phyloP scores from a whole-genome alignment of 2,113 vertebrate genomes.

The Lepus europaeus region DNA sequence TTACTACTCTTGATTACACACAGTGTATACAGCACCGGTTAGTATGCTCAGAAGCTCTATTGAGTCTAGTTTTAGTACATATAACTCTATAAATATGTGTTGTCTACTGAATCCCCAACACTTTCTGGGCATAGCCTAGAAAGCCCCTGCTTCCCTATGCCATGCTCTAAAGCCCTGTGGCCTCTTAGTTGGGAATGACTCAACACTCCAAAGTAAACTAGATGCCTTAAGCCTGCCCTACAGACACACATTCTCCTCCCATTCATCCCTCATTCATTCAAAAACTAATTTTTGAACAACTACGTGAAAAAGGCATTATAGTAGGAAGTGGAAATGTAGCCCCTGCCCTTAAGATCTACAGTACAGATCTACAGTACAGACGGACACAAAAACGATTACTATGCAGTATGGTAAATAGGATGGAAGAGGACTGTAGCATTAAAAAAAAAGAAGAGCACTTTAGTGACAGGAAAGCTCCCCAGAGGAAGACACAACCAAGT shows the following conservation, averaged over 20 bases:
- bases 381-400: background rate
- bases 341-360: background rate
- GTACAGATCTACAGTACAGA: background rate
- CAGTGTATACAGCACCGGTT: background rate
- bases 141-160: background rate
- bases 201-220: conserved; percentile 16
- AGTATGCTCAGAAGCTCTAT: background rate
- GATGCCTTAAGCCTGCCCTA: background rate
- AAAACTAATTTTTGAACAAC: conserved; percentile 37
- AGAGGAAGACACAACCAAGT: conserved; percentile 42
- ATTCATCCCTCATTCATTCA: background rate
- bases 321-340: background rate
- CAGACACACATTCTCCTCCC: background rate
- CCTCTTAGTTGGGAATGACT: background rate
- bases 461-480: background rate
- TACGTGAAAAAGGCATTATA: conserved; percentile 5
- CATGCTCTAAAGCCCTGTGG: background rate
- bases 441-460: conserved; percentile 8
- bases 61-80: conserved; percentile 58
- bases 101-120: background rate
- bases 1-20: background rate
- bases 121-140: background rate
- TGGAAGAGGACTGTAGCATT: background rate
- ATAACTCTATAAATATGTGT: conserved; percentile 59
- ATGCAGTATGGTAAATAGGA: conserved; percentile 4